Conservation (phyloP, 37 sponge, comb jelly and placozoan genomes). For the Beroe ovata region DNA sequence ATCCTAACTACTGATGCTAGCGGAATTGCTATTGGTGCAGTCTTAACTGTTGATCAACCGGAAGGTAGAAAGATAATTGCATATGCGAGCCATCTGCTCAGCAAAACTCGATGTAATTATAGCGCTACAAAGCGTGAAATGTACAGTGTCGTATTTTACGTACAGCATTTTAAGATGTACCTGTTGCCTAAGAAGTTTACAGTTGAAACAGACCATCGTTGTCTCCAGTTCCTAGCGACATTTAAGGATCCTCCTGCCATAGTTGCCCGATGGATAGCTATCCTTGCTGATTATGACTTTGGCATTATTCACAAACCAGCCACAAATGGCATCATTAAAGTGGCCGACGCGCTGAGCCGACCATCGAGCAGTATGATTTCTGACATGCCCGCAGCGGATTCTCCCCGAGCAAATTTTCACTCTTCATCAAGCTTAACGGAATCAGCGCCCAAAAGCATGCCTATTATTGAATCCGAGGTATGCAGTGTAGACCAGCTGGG, state of each 20-base stretch:
- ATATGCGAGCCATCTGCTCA: constrained; percentile 4
- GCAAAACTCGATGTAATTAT: background rate
- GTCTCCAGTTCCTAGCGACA: constrained; percentile 66
- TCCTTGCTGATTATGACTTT: constrained; percentile 48
- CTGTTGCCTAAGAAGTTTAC: background rate
- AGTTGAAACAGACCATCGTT: constrained; percentile 27
- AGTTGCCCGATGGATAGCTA: constrained; percentile 69
- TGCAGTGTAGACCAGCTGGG: too few species aligned
- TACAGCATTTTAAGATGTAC: background rate
- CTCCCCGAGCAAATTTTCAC: too few species aligned
- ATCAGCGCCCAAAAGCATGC: too few species aligned
- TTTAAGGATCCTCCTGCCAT: constrained; percentile 70
- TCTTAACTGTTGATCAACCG: constrained; percentile 7
- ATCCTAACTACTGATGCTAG: constrained; percentile 7
- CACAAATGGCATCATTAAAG: background rate
- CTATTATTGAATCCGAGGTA: too few species aligned
- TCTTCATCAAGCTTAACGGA: too few species aligned
- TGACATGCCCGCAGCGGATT: background rate
- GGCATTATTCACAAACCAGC: constrained; percentile 68
- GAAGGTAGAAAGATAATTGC: background rate
- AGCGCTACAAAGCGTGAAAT: constrained; percentile 9
- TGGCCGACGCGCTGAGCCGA: background rate
- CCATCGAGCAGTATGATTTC: background rate
- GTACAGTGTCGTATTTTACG: background rate
- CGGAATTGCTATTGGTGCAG: background rate